Evolutionary conservation across 2,113 vertebrate genomes (phyloP).

Genomic region (Apistogramma diplotaenia): DNA sequence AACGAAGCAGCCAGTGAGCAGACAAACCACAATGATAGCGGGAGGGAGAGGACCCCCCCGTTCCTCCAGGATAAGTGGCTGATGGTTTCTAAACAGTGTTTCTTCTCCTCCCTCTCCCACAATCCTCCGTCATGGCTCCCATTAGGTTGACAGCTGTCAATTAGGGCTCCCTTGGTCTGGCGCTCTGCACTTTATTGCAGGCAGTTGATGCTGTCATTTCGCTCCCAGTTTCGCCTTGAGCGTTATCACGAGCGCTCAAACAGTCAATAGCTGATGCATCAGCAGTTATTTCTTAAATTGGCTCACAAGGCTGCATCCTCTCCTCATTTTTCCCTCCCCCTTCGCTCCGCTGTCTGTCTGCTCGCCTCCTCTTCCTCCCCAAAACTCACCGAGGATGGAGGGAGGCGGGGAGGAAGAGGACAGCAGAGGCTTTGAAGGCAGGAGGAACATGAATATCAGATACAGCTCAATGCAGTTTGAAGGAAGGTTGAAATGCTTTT

Average conservation of each 20-base stretch:
- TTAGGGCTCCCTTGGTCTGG: slow-evolving; percentile 92
- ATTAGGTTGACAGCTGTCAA: slow-evolving; percentile 98
- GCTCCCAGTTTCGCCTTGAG: slow-evolving; percentile 96
- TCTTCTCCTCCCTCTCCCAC: slow-evolving; percentile 77
- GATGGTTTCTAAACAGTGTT: slow-evolving; percentile 86
- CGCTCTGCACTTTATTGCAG: slow-evolving; percentile 94
- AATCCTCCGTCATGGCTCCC: slow-evolving; percentile 89
- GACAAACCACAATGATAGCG: slow-evolving; percentile 63
- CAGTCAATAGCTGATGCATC: slow-evolving; percentile 98
- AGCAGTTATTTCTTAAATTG: slow-evolving; percentile 98
- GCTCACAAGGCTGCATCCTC: slow-evolving; percentile 90
- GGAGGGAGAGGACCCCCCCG: slow-evolving; percentile 31
- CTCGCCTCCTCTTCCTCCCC: slow-evolving; percentile 75
- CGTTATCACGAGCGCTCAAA: slow-evolving; percentile 88
- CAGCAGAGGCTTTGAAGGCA: slow-evolving; percentile 46
- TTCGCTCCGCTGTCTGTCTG: slow-evolving; percentile 39
- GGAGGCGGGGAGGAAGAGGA: not conserved
- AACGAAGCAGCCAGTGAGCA: slow-evolving; percentile 64
- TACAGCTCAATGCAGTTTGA: not conserved
- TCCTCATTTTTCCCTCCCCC: slow-evolving; percentile 57
- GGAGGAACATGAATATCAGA: not conserved
- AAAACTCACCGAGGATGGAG: slow-evolving; percentile 82
- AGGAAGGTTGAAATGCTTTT: no score
- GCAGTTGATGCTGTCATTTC: slow-evolving; percentile 96
- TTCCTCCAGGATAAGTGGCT: slow-evolving; percentile 80